phyloP scores from a whole-genome alignment of 2,888 invertebrate species.

The Copidosoma aretas region DNA sequence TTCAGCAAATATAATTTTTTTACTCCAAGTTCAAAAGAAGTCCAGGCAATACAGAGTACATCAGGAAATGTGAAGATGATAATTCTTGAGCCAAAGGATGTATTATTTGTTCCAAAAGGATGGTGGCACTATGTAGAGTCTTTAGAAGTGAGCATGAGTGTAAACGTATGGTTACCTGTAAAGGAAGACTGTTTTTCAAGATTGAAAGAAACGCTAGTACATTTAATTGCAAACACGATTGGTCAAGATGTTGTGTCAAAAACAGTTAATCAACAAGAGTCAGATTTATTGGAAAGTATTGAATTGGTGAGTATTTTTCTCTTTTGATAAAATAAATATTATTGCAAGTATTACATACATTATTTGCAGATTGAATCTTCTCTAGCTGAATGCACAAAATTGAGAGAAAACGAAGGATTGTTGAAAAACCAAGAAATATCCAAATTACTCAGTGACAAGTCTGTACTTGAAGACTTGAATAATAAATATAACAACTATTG shows the following conservation, averaged over 20 bases:
- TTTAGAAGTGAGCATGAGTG: conserved; percentile 65
- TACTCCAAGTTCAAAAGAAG: conserved; percentile 67
- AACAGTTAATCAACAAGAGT: conserved; percentile 41
- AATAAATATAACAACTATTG: conserved; percentile 45
- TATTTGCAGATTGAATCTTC: conserved; percentile 50
- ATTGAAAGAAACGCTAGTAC: conserved; percentile 57
- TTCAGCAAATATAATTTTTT: conserved; percentile 86
- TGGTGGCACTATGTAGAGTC: conserved; percentile 98
- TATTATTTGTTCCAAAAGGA: conserved; percentile 84
- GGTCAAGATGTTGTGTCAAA: conserved; percentile 45
- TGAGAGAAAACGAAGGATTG: conserved; percentile 42
- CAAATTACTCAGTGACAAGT: conserved; percentile 31
- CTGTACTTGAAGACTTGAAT: conserved; percentile 15
- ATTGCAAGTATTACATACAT: conserved; percentile 34
- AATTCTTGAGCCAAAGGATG: conserved; percentile 81
- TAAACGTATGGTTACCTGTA: conserved; percentile 82
- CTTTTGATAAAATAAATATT: conserved; percentile 18
- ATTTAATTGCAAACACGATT: conserved; percentile 52
- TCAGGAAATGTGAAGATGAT: conserved; percentile 67
- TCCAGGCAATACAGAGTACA: conserved; percentile 62
- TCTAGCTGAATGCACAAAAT: conserved; percentile 45
- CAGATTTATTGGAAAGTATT: conserved; percentile 46
- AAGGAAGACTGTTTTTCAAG: conserved; percentile 62
- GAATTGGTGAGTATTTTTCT: conserved; percentile 48
- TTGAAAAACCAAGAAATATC: conserved; percentile 41